Base-by-base conservation (phyloP, 2,888 invertebrate genomes). In the Brenthis ino region DNA sequence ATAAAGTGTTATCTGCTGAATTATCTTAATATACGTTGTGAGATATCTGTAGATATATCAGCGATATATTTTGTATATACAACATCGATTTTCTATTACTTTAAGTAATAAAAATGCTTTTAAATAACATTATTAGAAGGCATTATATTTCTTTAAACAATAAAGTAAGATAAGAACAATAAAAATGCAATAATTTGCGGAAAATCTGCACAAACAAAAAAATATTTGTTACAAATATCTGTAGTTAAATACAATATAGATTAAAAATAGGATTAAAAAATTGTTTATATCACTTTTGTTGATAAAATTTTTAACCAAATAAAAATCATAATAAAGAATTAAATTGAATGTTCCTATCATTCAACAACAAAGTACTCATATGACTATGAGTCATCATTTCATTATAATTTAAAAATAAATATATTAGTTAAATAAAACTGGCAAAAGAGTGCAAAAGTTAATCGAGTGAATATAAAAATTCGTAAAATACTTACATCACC, bases 401-500 rank as follows among this genome's bases (percentile, higher is more conserved):
- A 8, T 8, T 43, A 37, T 8, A 37, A 8, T 37, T 37, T 37
- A 8, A 37, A 8, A 37, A 2, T 37, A 37, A 37, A 37, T 37
- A 37, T 6, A 1, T 37, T 28, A 28, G 28, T 4, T 28, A 28
- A 28, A 28, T 4, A 28, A 28, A 37, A 37, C 8, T 8, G 37
- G 8, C 51, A 6, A 51, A 11, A n/a, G 14, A 53, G 4, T 16
- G 16, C 5, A 16, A 53, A 8, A 53, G 16, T 16, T 6, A 16
- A 53, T 53, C n/a, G 16, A 16, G 0, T 53, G 4, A 43, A 43
- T 11, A 43, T 43, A 53, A 16, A 16, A 8, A 8, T 6, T 8
- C 16, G 6, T 16, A 3, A 63, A 60, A 71, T 72, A 90, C 96
- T 95, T 74, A 96, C 95, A 81, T 97, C 96, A 20, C 95, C 96